Conservation (phyloP, 2,888 invertebrate genomes). For the Drosophila mulleri region DNA sequence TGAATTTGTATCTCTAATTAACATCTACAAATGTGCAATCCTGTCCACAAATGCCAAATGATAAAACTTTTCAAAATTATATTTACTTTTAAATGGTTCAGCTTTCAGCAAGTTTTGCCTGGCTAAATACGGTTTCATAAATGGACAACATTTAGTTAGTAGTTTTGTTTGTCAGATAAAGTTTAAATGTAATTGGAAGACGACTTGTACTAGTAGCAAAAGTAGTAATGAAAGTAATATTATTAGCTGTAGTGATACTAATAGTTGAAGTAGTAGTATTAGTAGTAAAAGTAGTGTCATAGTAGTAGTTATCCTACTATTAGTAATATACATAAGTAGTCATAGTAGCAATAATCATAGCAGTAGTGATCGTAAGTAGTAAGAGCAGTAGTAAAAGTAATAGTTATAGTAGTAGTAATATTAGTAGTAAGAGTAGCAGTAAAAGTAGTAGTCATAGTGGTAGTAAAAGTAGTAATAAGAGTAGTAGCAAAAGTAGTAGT, state of each 20-base stretch:
- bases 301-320: no score
- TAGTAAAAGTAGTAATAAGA: background rate
- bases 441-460: no score
- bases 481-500: no score
- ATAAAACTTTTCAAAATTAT: conserved; percentile 9
- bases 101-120: background rate
- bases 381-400: no score
- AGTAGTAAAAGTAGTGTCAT: background rate
- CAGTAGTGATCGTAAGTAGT: no score
- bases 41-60: background rate
- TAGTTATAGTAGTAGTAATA: no score
- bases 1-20: conserved; percentile 20
- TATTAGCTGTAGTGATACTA: background rate
- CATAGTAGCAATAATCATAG: no score
- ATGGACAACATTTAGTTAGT: background rate
- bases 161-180: background rate
- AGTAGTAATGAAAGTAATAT: background rate
- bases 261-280: no score
- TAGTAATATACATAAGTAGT: no score
- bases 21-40: conserved; percentile 11
- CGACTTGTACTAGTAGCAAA: background rate
- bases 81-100: conserved; percentile 4
- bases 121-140: background rate
- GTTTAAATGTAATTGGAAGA: background rate
- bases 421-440: no score